Percentiles rank a stretch among this genome's conserved stretches.
These are phyloP conservation scores for Philotrypesis tridentata DNA, from an alignment of 1,140 invertebrate species.

Conservation along the genomic window DNA sequence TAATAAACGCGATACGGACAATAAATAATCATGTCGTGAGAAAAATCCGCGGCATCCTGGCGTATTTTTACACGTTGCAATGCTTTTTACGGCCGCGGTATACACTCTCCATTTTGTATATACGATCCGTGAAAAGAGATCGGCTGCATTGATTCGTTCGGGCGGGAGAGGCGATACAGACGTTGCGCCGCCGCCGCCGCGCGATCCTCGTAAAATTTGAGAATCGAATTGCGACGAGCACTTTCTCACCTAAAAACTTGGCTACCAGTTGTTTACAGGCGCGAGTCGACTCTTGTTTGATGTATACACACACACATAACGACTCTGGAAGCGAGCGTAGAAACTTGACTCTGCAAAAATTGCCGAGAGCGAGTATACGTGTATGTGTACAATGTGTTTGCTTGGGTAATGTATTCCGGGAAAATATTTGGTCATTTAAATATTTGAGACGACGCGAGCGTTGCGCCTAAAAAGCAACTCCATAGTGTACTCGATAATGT, in stretches of 20 bases:
- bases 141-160: neutral
- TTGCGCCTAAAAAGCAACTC: neutral
- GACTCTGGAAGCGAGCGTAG: neutral
- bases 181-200: too few species aligned
- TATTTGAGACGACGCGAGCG: neutral
- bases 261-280: neutral
- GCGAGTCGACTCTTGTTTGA: too few species aligned
- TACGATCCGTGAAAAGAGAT: neutral
- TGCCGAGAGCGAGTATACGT: too few species aligned
- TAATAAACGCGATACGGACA: neutral
- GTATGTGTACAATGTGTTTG: too few species aligned
- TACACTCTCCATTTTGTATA: neutral
- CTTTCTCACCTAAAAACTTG: neutral
- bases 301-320: neutral
- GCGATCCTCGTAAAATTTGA: neutral
- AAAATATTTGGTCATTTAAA: constrained; percentile 16
- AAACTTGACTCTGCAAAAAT: constrained; percentile 8
- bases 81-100: neutral
- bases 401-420: constrained; percentile 2
- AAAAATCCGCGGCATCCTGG: neutral
- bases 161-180: neutral
- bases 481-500: neutral
- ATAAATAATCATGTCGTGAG: neutral
- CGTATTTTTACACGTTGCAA: neutral
- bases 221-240: neutral